Percentiles rank a stretch among this genome's conserved stretches.
These are phyloP conservation scores for Athalia cordata DNA, from an alignment of 2,888 invertebrate species.

Conservation along the genomic window DNA sequence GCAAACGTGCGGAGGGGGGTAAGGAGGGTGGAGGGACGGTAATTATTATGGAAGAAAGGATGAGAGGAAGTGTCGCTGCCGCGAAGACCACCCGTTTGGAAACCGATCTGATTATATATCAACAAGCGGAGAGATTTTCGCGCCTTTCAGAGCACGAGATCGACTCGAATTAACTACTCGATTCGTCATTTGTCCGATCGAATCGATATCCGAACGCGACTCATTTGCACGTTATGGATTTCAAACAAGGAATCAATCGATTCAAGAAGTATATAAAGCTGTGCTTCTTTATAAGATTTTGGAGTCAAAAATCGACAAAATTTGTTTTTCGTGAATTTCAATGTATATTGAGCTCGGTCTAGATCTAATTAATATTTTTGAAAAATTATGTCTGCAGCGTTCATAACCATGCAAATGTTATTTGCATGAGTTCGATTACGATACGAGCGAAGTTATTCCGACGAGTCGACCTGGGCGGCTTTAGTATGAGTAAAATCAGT, in stretches of 20 bases:
- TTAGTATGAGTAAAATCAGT: no score
- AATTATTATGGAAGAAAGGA: no score
- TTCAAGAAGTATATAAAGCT: neutral
- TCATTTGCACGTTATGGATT: neutral
- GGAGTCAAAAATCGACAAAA: neutral
- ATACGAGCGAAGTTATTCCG: neutral
- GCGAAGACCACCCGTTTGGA: slow-evolving; percentile 50
- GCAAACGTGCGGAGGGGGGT: slow-evolving; percentile 48
- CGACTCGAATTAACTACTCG: slow-evolving; percentile 65
- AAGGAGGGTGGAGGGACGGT: neutral
- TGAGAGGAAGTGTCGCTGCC: slow-evolving; percentile 14
- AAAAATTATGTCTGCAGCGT: no score
- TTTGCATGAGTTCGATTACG: neutral
- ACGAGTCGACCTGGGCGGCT: no score
- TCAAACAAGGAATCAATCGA: no score
- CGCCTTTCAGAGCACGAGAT: slow-evolving; percentile 65
- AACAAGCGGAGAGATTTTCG: slow-evolving; percentile 60
- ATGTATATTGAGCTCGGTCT: no score
- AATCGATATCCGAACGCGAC: slow-evolving; percentile 42
- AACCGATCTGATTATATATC: slow-evolving; percentile 51
- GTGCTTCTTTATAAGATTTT: neutral
- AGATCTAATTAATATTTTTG: no score
- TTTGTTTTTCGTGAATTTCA: neutral
- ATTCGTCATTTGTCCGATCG: slow-evolving; percentile 63
- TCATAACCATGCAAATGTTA: neutral